Base-by-base conservation (phyloP, 2,113 vertebrate species). In the Ranitomeya imitator region DNA sequence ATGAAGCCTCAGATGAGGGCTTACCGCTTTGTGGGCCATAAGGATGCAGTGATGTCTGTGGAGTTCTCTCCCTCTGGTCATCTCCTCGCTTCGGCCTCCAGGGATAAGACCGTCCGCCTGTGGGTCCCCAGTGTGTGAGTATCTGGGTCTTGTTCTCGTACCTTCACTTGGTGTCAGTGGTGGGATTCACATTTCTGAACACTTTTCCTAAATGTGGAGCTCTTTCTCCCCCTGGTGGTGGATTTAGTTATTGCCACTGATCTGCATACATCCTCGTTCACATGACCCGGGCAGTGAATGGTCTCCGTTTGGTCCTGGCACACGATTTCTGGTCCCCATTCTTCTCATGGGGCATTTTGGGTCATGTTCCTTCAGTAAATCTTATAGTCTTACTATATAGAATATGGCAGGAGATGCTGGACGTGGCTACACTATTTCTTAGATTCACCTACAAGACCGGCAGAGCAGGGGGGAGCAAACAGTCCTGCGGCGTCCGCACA, bases 41-140 rank as follows among this genome's bases (percentile, higher is more conserved):
- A 97, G 92, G 98, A 99, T 0, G 96, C 96, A 0, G 93, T 99
- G 83, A 91, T 92, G 76, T 97, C 95, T 2, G 96, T 99, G n/a
- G 96, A 98, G 78, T 99, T 99, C 93, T 99, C 98, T 51, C 97
- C 98, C 3, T 99, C 97, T 0, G 98, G 98, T 65, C 97, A 99
- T 86, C 94, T 99, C 21, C 93, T 99, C 76, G 98, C 97, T 23
- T 99, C 98, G 0, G 95, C 96, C 21, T 99, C 98, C 71, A 95
- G 97, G 76, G 98, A 99, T 92, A 98, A 97, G 93, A 99, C 97
- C 7, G 97, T 99, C 13, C 97, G 98, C 18, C 94, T 99, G 21
- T 99, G 98, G 98, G 91, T 99, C n/a, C 97, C 98, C 59, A 99
- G 93, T 57, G 91, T 96, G 98, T 99, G 92, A 95, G 97, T 94